phyloP scores from a whole-genome alignment of 2,113 vertebrate species.

The Otolemur garnettii region DNA sequence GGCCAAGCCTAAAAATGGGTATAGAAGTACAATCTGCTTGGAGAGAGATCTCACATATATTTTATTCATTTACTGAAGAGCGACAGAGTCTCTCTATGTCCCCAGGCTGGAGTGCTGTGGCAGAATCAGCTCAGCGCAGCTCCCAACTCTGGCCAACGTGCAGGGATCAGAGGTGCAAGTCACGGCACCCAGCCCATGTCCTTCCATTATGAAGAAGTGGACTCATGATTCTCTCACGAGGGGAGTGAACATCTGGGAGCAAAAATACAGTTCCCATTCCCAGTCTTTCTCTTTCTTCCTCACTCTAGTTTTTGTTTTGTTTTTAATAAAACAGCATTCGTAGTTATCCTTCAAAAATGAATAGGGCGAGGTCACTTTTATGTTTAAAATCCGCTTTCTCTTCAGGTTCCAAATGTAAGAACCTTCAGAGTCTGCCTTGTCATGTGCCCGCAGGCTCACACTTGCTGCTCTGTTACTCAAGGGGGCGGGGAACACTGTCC shows the following conservation, averaged over 20 bases:
- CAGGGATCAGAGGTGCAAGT: too few relatives aligned
- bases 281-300: rapidly evolving
- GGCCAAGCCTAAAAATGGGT: neutral
- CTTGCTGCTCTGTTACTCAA: neutral
- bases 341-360: neutral
- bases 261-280: neutral
- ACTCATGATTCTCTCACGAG: neutral
- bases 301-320: neutral
- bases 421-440: neutral
- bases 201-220: neutral
- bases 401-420: neutral
- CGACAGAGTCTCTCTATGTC: too few relatives aligned
- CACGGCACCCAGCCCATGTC: too few relatives aligned
- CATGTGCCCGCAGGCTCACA: neutral
- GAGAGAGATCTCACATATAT: neutral
- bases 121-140: too few relatives aligned
- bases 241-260: neutral
- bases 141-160: too few relatives aligned
- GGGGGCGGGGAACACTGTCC: neutral
- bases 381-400: neutral
- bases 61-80: too few relatives aligned
- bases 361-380: neutral
- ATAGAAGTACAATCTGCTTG: neutral
- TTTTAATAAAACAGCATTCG: neutral
- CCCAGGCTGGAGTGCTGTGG: too few relatives aligned